phyloP scores from a whole-genome alignment of 1,140 invertebrate species.

The Theocolax elegans region DNA sequence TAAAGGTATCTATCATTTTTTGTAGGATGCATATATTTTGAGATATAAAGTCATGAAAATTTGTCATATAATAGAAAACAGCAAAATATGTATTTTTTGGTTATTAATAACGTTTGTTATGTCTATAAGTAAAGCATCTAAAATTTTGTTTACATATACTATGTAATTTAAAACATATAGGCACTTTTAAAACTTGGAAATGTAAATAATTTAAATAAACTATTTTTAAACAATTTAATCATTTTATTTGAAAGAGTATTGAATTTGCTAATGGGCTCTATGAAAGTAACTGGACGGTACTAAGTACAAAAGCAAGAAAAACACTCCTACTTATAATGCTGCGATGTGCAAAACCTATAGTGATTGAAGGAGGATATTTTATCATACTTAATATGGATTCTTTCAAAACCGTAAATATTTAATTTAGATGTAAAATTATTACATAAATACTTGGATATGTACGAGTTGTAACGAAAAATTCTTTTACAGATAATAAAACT shows the following conservation, averaged over 20 bases:
- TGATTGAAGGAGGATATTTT: background rate
- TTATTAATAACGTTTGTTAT: too few species aligned
- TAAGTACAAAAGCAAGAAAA: background rate
- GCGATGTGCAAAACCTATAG: background rate
- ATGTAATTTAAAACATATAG: too few species aligned
- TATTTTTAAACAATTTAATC: background rate
- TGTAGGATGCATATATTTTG: too few species aligned
- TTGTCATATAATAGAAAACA: too few species aligned
- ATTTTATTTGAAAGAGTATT: background rate
- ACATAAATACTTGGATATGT: background rate
- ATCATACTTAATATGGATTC: background rate
- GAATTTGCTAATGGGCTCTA: background rate
- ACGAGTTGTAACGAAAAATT: too few species aligned
- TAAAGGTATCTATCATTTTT: too few species aligned
- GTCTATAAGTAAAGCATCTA: too few species aligned
- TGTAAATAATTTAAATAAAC: background rate
- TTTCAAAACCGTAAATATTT: background rate
- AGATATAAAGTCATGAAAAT: too few species aligned
- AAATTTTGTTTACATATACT: too few species aligned
- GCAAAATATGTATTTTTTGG: too few species aligned
- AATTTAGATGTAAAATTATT: background rate
- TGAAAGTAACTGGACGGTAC: background rate
- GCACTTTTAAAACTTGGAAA: too few species aligned
- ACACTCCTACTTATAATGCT: background rate
- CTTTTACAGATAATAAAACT: constrained; percentile 3